Evolutionary conservation across 2,113 vertebrate species (phyloP).

Genomic region (Forbesichthys agassizii): DNA sequence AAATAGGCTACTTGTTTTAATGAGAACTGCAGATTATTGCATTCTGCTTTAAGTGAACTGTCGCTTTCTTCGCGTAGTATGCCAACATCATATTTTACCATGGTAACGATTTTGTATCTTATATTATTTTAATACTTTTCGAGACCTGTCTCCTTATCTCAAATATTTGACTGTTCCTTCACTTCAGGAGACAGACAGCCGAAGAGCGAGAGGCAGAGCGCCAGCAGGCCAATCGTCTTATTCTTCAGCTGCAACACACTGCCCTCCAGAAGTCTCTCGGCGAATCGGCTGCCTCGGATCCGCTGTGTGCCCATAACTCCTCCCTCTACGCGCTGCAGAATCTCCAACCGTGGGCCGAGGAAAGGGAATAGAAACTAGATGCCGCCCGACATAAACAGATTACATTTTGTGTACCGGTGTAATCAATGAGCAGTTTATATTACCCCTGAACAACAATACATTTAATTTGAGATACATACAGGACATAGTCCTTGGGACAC

Average conservation of each 20-base stretch:
- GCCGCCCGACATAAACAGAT: not conserved
- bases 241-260: constrained; percentile 96
- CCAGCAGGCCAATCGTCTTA: constrained; percentile 97
- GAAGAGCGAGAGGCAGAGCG: constrained; percentile 96
- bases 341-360: constrained; percentile 96
- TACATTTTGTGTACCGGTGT: not conserved
- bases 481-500: constrained; percentile 35
- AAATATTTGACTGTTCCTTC: not conserved
- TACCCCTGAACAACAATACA: constrained; percentile 34
- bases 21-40: not conserved
- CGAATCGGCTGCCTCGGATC: constrained; percentile 89
- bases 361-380: constrained; percentile 80
- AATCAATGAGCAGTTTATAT: constrained; percentile 27
- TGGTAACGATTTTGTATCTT: too few species aligned
- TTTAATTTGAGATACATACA: constrained; percentile 34
- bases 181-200: constrained; percentile 92
- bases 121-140: not conserved
- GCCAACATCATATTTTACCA: too few species aligned
- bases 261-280: constrained; percentile 96
- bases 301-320: constrained; percentile 95
- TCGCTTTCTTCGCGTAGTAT: too few species aligned
- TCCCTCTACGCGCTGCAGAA: constrained; percentile 98
- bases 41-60: too few species aligned
- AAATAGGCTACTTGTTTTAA: not conserved
- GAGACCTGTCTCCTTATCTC: not conserved